These are phyloP conservation scores for Oreochromis aureus DNA, from an alignment of 2,113 vertebrate genomes.

Conservation along the genomic window DNA sequence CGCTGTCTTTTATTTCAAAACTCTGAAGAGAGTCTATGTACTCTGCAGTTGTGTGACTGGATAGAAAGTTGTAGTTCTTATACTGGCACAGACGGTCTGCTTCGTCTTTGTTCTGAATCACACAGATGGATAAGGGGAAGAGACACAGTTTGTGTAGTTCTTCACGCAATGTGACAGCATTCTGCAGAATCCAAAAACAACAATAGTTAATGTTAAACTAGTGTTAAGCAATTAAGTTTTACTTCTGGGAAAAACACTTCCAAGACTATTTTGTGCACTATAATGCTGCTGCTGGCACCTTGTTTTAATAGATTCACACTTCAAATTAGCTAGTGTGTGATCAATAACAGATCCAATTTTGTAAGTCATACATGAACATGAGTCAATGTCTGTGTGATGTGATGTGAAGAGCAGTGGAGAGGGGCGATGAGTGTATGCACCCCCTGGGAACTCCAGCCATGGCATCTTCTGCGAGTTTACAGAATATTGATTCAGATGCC, in stretches of 20 bases:
- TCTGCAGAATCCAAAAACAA: too few relatives aligned
- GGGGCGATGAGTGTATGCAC: neutral
- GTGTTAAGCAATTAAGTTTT: too few relatives aligned
- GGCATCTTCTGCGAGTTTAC: conserved; percentile 55
- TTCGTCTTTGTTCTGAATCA: conserved; percentile 15
- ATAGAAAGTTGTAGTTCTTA: conserved; percentile 55
- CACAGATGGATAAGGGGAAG: neutral
- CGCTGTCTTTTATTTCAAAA: conserved; percentile 66
- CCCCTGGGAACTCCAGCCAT: conserved; percentile 51
- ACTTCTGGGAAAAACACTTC: too few relatives aligned
- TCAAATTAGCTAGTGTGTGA: too few relatives aligned
- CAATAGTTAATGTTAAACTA: too few relatives aligned
- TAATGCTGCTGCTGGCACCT: too few relatives aligned
- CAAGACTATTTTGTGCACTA: too few relatives aligned
- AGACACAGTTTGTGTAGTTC: too few relatives aligned
- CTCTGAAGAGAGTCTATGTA: conserved; percentile 61
- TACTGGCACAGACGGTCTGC: conserved; percentile 35
- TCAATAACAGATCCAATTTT: too few relatives aligned
- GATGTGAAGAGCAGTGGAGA: conserved; percentile 56
- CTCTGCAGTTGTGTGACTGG: conserved; percentile 13
- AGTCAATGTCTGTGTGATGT: conserved; percentile 39
- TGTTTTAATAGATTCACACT: too few relatives aligned
- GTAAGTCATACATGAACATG: too few relatives aligned
- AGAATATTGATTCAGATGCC: neutral
- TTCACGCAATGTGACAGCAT: too few relatives aligned